Percentiles rank a stretch among this genome's conserved stretches.
phyloP scores from a whole-genome alignment of 2,113 vertebrate genomes.

The Leptobrachium ailaonicum region DNA sequence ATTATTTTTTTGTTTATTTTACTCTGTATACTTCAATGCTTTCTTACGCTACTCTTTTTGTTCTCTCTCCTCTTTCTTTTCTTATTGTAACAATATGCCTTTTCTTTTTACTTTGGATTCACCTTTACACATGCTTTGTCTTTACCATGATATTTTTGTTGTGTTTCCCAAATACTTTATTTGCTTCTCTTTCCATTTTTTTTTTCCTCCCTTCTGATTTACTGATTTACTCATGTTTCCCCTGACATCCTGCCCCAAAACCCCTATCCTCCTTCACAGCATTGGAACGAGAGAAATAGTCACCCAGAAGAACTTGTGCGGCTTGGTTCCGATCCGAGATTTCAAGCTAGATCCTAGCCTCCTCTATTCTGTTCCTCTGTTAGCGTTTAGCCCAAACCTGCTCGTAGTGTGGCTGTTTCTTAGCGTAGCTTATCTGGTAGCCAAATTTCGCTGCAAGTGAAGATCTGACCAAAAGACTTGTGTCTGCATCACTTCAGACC shows the following conservation, averaged over 20 bases:
- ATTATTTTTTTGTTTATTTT: slow-evolving; percentile 70
- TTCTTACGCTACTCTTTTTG: slow-evolving; percentile 85
- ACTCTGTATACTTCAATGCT: slow-evolving; percentile 72
- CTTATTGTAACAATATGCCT: slow-evolving; percentile 62
- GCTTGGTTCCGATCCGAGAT: slow-evolving; percentile 94
- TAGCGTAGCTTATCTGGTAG: slow-evolving; percentile 91
- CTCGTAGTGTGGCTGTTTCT: slow-evolving; percentile 97
- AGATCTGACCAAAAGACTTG: slow-evolving; percentile 57
- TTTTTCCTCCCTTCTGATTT: slow-evolving; percentile 24
- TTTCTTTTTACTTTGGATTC: slow-evolving; percentile 64
- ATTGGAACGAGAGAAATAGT: slow-evolving; percentile 98
- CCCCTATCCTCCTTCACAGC: slow-evolving; percentile 80
- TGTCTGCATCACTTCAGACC: slow-evolving; percentile 66
- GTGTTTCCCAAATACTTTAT: slow-evolving; percentile 58
- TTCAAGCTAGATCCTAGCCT: slow-evolving; percentile 95
- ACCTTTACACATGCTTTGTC: slow-evolving; percentile 57
- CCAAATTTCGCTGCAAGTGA: slow-evolving; percentile 96
- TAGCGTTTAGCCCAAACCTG: slow-evolving; percentile 96
- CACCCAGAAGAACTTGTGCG: slow-evolving; percentile 98
- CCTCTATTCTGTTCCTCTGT: slow-evolving; percentile 94
- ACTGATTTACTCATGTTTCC: slow-evolving; percentile 50
- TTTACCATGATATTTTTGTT: slow-evolving; percentile 49
- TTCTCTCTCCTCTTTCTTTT: slow-evolving; percentile 69
- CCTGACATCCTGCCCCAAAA: slow-evolving; percentile 56
- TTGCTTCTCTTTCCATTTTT: slow-evolving; percentile 49